Conservation (phyloP, 2,113 vertebrate species). For the Oryctolagus cuniculus region DNA sequence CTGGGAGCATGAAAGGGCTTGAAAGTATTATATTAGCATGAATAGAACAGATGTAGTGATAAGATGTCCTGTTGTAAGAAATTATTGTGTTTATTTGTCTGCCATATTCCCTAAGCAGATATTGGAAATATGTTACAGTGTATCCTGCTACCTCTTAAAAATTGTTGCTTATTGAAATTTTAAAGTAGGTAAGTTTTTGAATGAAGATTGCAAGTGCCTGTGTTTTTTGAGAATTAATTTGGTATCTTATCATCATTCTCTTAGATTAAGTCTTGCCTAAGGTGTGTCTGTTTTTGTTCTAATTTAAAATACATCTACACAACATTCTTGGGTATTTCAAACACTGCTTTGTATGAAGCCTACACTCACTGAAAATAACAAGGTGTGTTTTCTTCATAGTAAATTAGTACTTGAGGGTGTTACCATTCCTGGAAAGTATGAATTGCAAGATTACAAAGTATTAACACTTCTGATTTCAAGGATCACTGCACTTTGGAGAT, state of each 20-base stretch:
- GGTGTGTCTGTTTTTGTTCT: constrained; percentile 38
- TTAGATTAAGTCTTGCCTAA: constrained; percentile 35
- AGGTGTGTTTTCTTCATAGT: constrained; percentile 45
- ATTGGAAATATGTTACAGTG: not conserved
- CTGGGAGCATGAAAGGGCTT: not conserved
- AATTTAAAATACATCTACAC: constrained; percentile 48
- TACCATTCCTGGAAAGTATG: constrained; percentile 7
- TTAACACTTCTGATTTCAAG: constrained; percentile 35
- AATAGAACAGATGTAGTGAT: constrained; percentile 46
- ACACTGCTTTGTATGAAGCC: constrained; percentile 2
- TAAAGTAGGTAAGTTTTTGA: constrained; percentile 35
- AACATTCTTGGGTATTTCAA: constrained; percentile 33
- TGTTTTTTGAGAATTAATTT: not conserved
- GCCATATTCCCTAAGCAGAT: constrained; percentile 23
- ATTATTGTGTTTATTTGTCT: not conserved
- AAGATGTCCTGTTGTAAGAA: constrained; percentile 15
- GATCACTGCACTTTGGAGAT: not conserved
- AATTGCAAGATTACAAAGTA: not conserved
- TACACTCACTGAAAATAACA: not conserved
- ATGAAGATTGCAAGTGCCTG: not conserved
- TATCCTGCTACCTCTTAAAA: not conserved
- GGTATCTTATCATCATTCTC: constrained; percentile 23
- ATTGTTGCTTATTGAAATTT: constrained; percentile 58
- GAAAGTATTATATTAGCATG: constrained; percentile 19
- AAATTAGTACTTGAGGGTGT: not conserved